These are phyloP conservation scores for Campopleginae sp. DNA, from an alignment of 2,888 invertebrate genomes.

Conservation along the genomic window DNA sequence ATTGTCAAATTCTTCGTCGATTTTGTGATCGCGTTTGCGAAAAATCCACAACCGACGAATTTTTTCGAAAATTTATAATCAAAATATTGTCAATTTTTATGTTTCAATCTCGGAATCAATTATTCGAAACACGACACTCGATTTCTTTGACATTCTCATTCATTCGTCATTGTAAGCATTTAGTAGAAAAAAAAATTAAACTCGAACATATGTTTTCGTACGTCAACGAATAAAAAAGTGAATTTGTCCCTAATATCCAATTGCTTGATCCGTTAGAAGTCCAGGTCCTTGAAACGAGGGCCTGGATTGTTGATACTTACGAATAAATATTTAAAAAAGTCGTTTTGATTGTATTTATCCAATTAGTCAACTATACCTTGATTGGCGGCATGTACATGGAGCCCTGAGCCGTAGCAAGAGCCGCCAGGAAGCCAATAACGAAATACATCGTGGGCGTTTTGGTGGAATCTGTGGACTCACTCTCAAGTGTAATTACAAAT, in stretches of 20 bases:
- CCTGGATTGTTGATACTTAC: background rate
- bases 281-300: background rate
- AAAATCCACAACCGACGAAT: background rate
- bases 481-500: conserved; percentile 3
- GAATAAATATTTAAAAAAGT: background rate
- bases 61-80: background rate
- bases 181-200: background rate
- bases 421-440: conserved; percentile 69
- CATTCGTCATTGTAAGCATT: background rate
- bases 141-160: background rate
- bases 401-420: conserved; percentile 72
- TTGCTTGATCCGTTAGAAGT: background rate
- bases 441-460: conserved; percentile 68
- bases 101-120: background rate
- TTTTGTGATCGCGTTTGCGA: background rate
- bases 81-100: background rate
- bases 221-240: background rate
- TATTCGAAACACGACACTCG: background rate
- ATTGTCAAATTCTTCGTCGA: too few relatives aligned
- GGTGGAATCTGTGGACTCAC: conserved; percentile 9
- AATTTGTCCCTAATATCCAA: background rate
- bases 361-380: conserved; percentile 72
- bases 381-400: conserved; percentile 74
- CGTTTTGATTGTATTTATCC: background rate
- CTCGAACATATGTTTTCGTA: background rate